phyloP scores from a whole-genome alignment of 2,797 vertebrate species.

The Malacoctenus gilli region DNA sequence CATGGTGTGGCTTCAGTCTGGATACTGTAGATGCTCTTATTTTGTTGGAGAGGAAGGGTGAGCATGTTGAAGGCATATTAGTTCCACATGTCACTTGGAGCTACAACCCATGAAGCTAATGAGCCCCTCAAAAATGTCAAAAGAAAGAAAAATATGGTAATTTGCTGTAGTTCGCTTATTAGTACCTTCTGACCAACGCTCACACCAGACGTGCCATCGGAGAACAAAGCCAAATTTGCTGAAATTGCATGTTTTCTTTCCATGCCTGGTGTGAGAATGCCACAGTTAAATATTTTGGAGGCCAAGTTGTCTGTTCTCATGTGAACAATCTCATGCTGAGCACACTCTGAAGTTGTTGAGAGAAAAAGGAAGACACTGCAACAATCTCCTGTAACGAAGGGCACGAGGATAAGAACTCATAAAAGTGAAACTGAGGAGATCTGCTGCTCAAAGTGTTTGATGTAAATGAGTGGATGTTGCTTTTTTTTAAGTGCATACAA shows the following conservation, averaged over 20 bases:
- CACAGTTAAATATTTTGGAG: conserved; percentile 31
- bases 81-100: conserved; percentile 72
- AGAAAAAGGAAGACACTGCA: conserved; percentile 29
- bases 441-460: conserved; percentile 53
- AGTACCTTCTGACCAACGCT: conserved; percentile 65
- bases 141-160: conserved; percentile 69
- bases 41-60: conserved; percentile 40
- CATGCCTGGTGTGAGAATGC: conserved; percentile 43
- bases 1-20: conserved; percentile 45
- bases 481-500: conserved; percentile 75
- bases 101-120: conserved; percentile 74
- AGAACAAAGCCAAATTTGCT: conserved; percentile 59
- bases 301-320: conserved; percentile 37
- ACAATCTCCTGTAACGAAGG: conserved; percentile 13
- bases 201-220: conserved; percentile 42
- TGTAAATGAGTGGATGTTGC: conserved; percentile 73
- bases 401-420: conserved; percentile 5
- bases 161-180: conserved; percentile 73
- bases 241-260: conserved; percentile 35
- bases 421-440: conserved; percentile 42
- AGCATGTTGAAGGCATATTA: conserved; percentile 64
- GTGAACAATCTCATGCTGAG: conserved; percentile 9
- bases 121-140: conserved; percentile 64
- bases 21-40: conserved; percentile 57
- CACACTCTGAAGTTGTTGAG: conserved; percentile 23